Evolutionary conservation across 2,888 invertebrate genomes (phyloP), one percentile per base, ranked within the genome.

Genomic region (Lacanobia oleracea): DNA sequence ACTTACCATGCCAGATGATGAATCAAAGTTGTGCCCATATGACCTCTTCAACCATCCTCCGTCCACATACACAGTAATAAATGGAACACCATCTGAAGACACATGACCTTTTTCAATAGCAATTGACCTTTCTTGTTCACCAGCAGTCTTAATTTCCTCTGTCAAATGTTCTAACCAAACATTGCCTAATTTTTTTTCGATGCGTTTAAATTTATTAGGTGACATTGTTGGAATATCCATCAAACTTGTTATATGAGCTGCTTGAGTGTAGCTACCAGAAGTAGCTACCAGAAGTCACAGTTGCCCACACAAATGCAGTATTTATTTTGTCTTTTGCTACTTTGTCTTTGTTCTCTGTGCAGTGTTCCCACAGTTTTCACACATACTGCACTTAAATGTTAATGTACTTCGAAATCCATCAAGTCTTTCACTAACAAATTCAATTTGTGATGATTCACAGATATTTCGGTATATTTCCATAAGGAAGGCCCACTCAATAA

Each of bases 181-280:
- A 50, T 0, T 50, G 50, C n/a, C 50, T 50, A 50, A 50, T 21
- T 50, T 50, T 50, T 21, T 50, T 50, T 50, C 50, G 18, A 21
- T 6, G 12, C 23, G 2, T 18, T 10, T 14, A 59, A 40, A 40
- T 64, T 40, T 40, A 21, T 40, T 64, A 12, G 53, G 1, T 18
- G 63, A 64, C 50, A 64, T 64, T 64, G 63, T 64, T 64, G 64
- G 62, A 50, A 63, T 63, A 37, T 51, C 37, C 62, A 51, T 37
- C 0, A 37, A 21, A 37, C 51, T 63, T 27, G 51, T 51, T 63
- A 51, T 51, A 8, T 48, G n/a, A 27, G 61, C 27, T 62, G n/a
- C n/a, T n/a, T 33, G 48, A 48, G 18, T 48, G 48, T 48, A 48
- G 18, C 7, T n/a, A n/a, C n/a, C n/a, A n/a, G n/a, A n/a, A n/a